phyloP scores from a whole-genome alignment of 2,113 vertebrate genomes.

The Hippotragus niger region DNA sequence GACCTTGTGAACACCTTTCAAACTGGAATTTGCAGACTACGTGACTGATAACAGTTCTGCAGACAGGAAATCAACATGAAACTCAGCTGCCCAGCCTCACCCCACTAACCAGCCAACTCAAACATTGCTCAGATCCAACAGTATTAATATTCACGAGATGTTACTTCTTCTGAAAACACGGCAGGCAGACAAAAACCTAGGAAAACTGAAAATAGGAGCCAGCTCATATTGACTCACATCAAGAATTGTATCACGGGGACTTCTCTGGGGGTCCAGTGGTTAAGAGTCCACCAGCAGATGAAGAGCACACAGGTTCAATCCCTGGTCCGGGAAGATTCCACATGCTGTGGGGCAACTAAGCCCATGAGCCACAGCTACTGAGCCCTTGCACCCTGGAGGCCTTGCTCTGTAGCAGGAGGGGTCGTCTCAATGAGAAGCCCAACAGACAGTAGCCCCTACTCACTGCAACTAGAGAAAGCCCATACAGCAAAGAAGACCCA shows the following conservation, averaged over 20 bases:
- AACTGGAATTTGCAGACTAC: neutral
- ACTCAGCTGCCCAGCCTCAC: neutral
- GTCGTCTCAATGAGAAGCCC: neutral
- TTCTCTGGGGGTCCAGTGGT: neutral
- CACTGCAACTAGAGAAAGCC: neutral
- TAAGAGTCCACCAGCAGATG: neutral
- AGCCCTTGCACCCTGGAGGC: accelerated
- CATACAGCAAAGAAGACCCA: neutral
- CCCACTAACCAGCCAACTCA: neutral
- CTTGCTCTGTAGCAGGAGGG: neutral
- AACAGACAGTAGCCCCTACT: neutral
- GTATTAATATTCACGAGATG: neutral
- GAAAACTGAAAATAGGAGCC: neutral
- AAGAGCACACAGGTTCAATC: neutral
- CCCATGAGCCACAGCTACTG: neutral
- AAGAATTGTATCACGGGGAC: neutral
- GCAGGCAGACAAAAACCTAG: neutral
- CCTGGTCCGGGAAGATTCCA: neutral
- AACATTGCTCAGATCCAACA: neutral
- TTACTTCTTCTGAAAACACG: neutral
- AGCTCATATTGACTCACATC: neutral
- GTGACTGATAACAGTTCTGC: neutral
- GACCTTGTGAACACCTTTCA: neutral
- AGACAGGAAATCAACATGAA: neutral
- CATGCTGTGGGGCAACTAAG: neutral